Percentiles rank a stretch among this genome's conserved stretches.
Evolutionary conservation across 2,797 vertebrate species (phyloP).

Genomic region (Spatula versicolor): DNA sequence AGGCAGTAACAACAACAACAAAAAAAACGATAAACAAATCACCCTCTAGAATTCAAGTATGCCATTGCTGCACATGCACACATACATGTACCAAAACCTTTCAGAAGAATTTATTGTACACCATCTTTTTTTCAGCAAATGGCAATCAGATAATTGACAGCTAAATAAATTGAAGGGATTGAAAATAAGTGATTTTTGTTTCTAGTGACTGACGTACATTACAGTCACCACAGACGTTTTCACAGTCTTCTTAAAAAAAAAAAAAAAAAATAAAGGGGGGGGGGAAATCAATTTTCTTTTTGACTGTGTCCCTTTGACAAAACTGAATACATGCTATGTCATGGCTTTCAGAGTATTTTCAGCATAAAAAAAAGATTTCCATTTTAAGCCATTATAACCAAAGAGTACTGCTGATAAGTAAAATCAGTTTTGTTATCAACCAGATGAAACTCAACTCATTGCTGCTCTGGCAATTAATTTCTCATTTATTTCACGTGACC

Average conservation of each 20-base stretch:
- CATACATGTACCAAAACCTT: not conserved
- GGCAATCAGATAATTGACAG: not conserved
- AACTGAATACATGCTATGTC: not conserved
- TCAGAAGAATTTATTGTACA: not conserved
- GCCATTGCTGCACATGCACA: rapidly evolving
- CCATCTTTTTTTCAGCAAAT: not conserved
- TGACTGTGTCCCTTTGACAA: not conserved
- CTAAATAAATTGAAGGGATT: not conserved
- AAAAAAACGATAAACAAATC: no score
- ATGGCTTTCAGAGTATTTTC: not conserved
- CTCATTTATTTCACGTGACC: not conserved
- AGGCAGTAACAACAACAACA: not conserved
- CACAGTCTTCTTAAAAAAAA: not conserved
- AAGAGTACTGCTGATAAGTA: not conserved
- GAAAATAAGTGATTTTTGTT: not conserved
- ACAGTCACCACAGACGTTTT: not conserved
- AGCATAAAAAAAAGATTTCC: not conserved
- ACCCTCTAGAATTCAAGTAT: not conserved
- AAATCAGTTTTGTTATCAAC: not conserved
- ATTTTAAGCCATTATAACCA: not conserved
- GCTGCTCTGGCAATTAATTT: not conserved
- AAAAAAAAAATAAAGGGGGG: no score
- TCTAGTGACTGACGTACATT: not conserved
- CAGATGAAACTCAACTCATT: not conserved
- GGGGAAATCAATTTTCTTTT: not conserved